These are phyloP conservation scores for Dicyrtoma fusca DNA, from an alignment of 2,888 invertebrate genomes.

Conservation along the genomic window DNA sequence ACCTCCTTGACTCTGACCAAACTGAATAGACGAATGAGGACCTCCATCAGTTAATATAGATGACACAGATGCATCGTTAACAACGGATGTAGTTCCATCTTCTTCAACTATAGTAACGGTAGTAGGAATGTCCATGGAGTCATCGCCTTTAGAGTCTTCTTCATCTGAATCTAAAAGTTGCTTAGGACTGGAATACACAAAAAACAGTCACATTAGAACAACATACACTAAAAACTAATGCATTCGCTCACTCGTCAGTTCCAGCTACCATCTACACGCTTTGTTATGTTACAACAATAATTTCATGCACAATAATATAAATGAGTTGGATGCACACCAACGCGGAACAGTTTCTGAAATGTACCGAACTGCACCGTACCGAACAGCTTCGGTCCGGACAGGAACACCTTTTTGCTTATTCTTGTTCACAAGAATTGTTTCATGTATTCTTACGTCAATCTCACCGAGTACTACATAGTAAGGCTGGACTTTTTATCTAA, in stretches of 20 bases:
- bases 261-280: too few species aligned
- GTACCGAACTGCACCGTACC: too few species aligned
- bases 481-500: too few species aligned
- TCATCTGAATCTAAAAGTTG: slow-evolving; percentile 47
- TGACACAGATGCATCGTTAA: slow-evolving; percentile 53
- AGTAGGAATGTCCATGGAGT: slow-evolving; percentile 52
- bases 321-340: too few species aligned
- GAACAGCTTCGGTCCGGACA: too few species aligned
- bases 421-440: too few species aligned
- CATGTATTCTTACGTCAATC: too few species aligned
- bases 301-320: too few species aligned
- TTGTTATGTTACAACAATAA: background rate
- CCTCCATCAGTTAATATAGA: slow-evolving; percentile 54
- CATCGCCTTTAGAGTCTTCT: slow-evolving; percentile 48
- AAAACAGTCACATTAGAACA: background rate
- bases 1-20: slow-evolving; percentile 51
- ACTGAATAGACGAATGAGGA: slow-evolving; percentile 53
- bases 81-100: slow-evolving; percentile 58
- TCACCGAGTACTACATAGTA: too few species aligned
- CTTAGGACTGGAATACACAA: slow-evolving; percentile 42
- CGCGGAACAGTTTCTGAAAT: too few species aligned
- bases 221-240: background rate
- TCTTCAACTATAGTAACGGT: slow-evolving; percentile 62
- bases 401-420: too few species aligned
- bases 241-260: too few species aligned